Conservation (phyloP, 2,888 invertebrate species). For the Papilio gigon region DNA sequence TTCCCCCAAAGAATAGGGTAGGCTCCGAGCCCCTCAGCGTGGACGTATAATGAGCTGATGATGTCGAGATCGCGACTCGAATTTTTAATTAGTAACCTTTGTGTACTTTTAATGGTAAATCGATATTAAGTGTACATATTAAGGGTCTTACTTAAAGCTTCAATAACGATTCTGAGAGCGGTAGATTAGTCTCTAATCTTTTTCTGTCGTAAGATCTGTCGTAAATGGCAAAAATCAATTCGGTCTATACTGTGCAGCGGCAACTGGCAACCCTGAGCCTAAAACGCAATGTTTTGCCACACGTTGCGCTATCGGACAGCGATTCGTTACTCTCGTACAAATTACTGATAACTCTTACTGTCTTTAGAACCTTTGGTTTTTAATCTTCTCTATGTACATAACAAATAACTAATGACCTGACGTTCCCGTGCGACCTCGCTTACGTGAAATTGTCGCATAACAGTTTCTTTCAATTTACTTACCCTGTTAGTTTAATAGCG, state of each 20-base stretch:
- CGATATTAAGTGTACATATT: background rate
- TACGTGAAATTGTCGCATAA: too few relatives aligned
- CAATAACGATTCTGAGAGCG: background rate
- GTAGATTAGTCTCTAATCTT: background rate
- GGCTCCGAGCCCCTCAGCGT: too few relatives aligned
- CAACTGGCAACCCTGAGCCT: slow-evolving; percentile 27
- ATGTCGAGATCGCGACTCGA: too few relatives aligned
- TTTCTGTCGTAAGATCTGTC: slow-evolving; percentile 12
- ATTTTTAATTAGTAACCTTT: too few relatives aligned
- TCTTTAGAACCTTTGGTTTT: background rate
- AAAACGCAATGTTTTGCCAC: slow-evolving; percentile 31
- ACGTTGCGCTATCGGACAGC: slow-evolving; percentile 6
- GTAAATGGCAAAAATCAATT: slow-evolving; percentile 28
- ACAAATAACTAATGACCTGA: too few relatives aligned
- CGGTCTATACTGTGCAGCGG: slow-evolving; percentile 17
- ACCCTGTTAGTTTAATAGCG: too few relatives aligned
- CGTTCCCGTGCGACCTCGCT: too few relatives aligned
- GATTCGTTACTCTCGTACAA: slow-evolving; percentile 25
- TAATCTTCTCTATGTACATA: too few relatives aligned
- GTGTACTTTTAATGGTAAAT: background rate
- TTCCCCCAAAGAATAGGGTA: too few relatives aligned
- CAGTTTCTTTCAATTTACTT: too few relatives aligned
- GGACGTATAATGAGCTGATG: too few relatives aligned
- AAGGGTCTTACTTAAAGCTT: background rate
- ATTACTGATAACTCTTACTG: slow-evolving; percentile 5